Percentiles rank a stretch among this genome's conserved stretches.
These are phyloP conservation scores for Erethizon dorsatum DNA, from an alignment of 2,797 vertebrate genomes.

Conservation along the genomic window DNA sequence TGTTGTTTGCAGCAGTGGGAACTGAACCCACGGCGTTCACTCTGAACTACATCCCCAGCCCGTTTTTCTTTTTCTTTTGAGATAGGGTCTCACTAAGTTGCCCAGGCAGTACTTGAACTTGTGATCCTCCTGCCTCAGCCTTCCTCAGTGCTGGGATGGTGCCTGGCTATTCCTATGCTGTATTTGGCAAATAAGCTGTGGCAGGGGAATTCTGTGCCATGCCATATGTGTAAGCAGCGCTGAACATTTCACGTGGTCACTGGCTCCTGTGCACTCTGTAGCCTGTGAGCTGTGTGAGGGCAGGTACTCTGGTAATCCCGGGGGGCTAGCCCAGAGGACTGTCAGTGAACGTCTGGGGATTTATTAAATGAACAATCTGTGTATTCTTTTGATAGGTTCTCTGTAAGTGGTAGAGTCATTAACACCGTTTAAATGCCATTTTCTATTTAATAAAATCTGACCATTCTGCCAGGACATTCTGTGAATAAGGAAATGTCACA, in stretches of 20 bases:
- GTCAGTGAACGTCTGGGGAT: not conserved
- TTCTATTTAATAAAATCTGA: constrained; percentile 9
- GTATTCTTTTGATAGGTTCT: constrained; percentile 1
- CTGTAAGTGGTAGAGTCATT: not conserved
- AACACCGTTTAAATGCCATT: not conserved
- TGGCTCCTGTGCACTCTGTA: not conserved
- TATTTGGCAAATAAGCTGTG: not conserved
- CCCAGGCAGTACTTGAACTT: not conserved
- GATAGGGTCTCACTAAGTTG: not conserved
- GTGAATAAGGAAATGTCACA: not conserved
- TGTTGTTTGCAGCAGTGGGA: not conserved
- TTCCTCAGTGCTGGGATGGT: not conserved
- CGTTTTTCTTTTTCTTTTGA: not conserved
- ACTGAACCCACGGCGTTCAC: not conserved
- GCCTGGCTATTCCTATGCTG: not conserved
- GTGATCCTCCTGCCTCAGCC: not conserved
- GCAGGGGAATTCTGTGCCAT: not conserved
- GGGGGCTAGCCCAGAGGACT: not conserved
- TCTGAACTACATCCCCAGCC: not conserved
- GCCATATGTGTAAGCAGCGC: not conserved
- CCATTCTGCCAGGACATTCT: not conserved
- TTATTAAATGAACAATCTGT: not conserved
- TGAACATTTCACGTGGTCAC: not conserved
- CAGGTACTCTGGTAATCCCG: not conserved
- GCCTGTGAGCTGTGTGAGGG: not conserved